Conservation (phyloP, 2,797 vertebrate genomes). For the Betta splendens region DNA sequence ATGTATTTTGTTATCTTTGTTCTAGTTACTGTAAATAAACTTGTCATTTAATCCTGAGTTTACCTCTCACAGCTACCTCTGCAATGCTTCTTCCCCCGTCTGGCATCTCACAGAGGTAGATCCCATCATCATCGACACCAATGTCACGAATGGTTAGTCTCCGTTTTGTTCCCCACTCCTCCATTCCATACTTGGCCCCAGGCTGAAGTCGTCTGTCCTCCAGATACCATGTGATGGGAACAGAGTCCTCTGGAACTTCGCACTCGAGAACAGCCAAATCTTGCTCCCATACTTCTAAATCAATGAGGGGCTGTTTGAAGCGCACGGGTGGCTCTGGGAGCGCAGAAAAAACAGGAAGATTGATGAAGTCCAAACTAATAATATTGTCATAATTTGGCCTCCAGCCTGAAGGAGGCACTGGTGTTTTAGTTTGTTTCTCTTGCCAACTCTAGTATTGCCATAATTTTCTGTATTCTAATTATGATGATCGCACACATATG, state of each 20-base stretch:
- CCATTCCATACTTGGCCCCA: constrained; percentile 95
- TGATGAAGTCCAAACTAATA: too few relatives aligned
- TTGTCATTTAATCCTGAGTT: constrained; percentile 7
- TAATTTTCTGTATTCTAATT: too few relatives aligned
- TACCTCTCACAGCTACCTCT: constrained; percentile 96
- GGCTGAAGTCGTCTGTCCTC: constrained; percentile 95
- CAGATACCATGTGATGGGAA: constrained; percentile 94
- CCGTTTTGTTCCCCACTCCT: constrained; percentile 89
- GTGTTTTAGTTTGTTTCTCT: too few relatives aligned
- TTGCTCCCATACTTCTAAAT: constrained; percentile 91
- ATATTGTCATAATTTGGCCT: too few relatives aligned
- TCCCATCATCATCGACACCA: constrained; percentile 92
- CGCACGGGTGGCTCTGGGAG: constrained; percentile 88
- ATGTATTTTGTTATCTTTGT: background rate
- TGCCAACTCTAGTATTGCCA: too few relatives aligned
- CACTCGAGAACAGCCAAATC: constrained; percentile 94
- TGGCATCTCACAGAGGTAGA: constrained; percentile 98
- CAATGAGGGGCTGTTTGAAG: constrained; percentile 92
- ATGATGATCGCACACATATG: too few relatives aligned
- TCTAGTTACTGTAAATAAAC: background rate
- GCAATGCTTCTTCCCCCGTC: constrained; percentile 95
- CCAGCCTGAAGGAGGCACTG: too few relatives aligned
- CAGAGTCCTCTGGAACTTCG: constrained; percentile 93
- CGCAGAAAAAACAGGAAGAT: constrained; percentile 18
- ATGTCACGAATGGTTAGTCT: constrained; percentile 93